Base-by-base conservation (phyloP, 2,797 vertebrate species). In the Anomalospiza imberbis region DNA sequence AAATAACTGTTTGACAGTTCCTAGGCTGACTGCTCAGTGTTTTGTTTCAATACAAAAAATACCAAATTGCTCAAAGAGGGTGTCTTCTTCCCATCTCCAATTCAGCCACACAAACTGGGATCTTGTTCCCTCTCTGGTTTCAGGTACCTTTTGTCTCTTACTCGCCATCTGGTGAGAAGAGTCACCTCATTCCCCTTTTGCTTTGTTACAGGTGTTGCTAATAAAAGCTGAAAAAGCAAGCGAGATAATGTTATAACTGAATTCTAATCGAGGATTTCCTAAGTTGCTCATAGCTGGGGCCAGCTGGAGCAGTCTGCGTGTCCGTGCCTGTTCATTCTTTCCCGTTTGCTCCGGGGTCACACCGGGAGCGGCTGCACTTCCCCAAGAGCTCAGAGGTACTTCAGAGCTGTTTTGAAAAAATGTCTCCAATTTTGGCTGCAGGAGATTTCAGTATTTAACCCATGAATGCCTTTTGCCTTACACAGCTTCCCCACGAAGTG, bases 401-500 rank as follows among this genome's bases (percentile, higher is more conserved):
- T 26, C 62, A 88, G 44, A 70, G 84, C 50, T 57, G n/a, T 1
- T 72, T 13, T 29, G 38, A 34, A 60, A 70, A 38, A 32, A 18
- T 0, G 0, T 14, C 60, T 68, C 42, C 4, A 6, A 0, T 17
- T 18, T 0, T 6, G 67, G 15, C 71, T 58, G 36, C 87, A 65
- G 54, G 28, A 58, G 32, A 24, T 31, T 12, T 29, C 31, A 21
- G 34, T 9, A 3, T 38, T 74, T 81, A 88, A 89, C 58, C 74
- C 81, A 6, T 1, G 22, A 40, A 38, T 2, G 2, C 65, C 28
- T 55, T 38, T 17, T 66, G 34, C 51, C 29, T 63, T 7, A 2
- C 6, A 0, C 53, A 38, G 3, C 16, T 7, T 7, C 10, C 17
- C 45, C 48, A 8, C 0, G 4, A 4, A 31, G 45, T 3, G 1